These are phyloP conservation scores for Grus americana DNA, from an alignment of 2,113 vertebrate genomes.

Conservation along the genomic window DNA sequence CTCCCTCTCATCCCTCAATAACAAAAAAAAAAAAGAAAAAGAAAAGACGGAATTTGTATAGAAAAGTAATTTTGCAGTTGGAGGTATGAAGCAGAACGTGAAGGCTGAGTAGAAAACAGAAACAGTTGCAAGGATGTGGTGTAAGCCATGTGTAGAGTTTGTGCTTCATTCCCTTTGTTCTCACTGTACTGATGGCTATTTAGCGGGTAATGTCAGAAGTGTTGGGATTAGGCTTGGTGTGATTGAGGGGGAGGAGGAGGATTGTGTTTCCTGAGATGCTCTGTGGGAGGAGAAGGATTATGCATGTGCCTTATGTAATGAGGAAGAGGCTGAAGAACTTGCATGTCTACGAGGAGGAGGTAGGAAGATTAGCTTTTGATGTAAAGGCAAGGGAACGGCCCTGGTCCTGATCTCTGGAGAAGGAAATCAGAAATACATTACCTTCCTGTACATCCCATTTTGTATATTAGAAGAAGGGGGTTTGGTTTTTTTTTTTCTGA, in stretches of 20 bases:
- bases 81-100: not conserved
- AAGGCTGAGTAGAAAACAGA: not conserved
- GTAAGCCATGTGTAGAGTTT: not conserved
- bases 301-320: conserved; percentile 63
- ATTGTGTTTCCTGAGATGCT: conserved; percentile 63
- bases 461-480: not conserved
- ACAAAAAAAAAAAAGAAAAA: not conserved
- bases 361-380: conserved; percentile 58
- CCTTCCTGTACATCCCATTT: not conserved
- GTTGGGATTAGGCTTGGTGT: conserved; percentile 58
- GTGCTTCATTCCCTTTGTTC: not conserved
- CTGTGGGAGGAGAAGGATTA: conserved; percentile 67
- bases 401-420: not conserved
- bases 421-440: not conserved
- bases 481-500: not conserved
- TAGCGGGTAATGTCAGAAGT: conserved; percentile 27
- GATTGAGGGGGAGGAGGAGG: conserved; percentile 55
- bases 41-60: not conserved
- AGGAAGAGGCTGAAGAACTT: conserved; percentile 51
- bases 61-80: not conserved
- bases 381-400: not conserved
- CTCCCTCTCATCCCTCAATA: not conserved
- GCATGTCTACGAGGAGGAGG: not conserved
- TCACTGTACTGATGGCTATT: conserved; percentile 21
- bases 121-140: not conserved